Percentiles rank a stretch among this genome's conserved stretches.
These are phyloP conservation scores for Bellardia bayeri DNA, from an alignment of 2,888 invertebrate genomes.

Conservation along the genomic window DNA sequence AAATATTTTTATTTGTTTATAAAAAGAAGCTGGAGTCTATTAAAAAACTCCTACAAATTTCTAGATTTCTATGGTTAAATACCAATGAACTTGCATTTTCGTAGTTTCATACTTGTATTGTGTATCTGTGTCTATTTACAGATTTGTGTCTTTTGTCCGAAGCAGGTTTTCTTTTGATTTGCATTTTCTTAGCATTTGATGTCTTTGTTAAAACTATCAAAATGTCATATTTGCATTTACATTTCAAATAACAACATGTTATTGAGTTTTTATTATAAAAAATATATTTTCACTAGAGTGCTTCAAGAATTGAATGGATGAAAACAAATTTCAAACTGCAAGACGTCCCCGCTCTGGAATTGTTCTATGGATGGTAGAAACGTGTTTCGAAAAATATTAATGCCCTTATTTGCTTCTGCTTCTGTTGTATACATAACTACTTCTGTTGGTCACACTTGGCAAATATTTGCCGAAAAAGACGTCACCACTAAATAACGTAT, in stretches of 20 bases:
- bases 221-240: constrained; percentile 3
- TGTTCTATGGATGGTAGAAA: too few relatives aligned
- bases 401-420: too few relatives aligned
- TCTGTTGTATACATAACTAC: too few relatives aligned
- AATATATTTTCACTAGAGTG: too few relatives aligned
- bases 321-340: too few relatives aligned
- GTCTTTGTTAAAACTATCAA: background rate
- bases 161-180: background rate
- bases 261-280: too few relatives aligned
- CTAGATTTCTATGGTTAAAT: constrained; percentile 12
- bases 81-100: constrained; percentile 26
- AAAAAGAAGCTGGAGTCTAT: constrained; percentile 4
- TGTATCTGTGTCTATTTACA: background rate
- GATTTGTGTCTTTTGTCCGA: background rate
- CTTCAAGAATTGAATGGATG: too few relatives aligned
- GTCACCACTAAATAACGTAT: too few relatives aligned
- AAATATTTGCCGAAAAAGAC: too few relatives aligned
- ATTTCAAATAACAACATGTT: background rate
- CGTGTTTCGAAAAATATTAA: too few relatives aligned
- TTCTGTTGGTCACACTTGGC: too few relatives aligned
- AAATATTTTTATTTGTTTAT: background rate
- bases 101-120: constrained; percentile 10
- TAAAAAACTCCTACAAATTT: constrained; percentile 20
- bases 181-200: background rate
- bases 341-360: too few relatives aligned